These are phyloP conservation scores for Hippocampus mohnikei DNA, from an alignment of 2,113 vertebrate genomes.

Conservation along the genomic window DNA sequence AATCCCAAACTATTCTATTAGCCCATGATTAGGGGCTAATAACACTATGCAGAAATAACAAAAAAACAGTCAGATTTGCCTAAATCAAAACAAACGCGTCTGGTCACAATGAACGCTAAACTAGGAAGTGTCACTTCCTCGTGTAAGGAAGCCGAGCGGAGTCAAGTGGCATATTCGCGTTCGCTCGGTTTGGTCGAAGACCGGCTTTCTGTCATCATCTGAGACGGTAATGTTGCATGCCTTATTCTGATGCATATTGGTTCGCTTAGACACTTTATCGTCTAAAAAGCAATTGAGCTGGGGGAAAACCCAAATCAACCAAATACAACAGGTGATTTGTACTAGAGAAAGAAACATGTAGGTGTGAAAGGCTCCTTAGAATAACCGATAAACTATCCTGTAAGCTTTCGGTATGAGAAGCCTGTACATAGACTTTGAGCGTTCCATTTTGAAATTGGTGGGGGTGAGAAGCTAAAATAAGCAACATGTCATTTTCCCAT, in stretches of 20 bases:
- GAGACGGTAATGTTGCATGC: not conserved
- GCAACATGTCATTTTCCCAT: conserved; percentile 54
- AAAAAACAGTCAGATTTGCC: too few relatives aligned
- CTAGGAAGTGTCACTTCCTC: too few relatives aligned
- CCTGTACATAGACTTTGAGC: not conserved
- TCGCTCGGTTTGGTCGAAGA: too few relatives aligned
- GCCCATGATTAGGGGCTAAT: too few relatives aligned
- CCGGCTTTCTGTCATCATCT: too few relatives aligned
- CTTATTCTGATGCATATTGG: not conserved
- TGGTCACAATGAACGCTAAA: too few relatives aligned
- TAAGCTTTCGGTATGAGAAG: not conserved
- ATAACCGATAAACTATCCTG: conserved; percentile 17
- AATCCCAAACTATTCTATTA: too few relatives aligned
- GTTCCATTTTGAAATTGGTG: conserved; percentile 21
- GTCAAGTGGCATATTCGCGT: too few relatives aligned
- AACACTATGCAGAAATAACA: too few relatives aligned
- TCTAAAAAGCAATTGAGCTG: not conserved
- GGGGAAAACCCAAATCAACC: not conserved
- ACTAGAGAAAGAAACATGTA: not conserved
- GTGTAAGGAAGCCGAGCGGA: too few relatives aligned
- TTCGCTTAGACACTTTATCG: not conserved
- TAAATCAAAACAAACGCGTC: too few relatives aligned
- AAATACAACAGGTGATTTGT: not conserved
- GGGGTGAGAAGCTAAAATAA: conserved; percentile 31
- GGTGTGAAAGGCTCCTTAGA: not conserved